Percentiles rank a stretch among this genome's conserved stretches.
phyloP scores from a whole-genome alignment of 2,888 invertebrate genomes.

The Saturnia pavonia region DNA sequence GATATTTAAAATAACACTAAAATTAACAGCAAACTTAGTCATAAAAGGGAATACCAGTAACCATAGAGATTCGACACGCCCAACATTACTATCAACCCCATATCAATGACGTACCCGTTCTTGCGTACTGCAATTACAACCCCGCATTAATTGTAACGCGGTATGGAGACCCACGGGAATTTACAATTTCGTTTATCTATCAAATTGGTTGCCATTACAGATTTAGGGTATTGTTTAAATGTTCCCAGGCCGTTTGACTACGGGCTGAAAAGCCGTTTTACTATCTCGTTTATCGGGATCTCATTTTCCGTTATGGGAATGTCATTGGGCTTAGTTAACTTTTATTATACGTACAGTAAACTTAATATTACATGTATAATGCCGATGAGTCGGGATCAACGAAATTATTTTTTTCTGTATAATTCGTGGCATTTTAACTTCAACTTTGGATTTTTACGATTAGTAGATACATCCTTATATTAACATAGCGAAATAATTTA shows the following conservation, averaged over 20 bases:
- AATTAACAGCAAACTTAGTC: background rate
- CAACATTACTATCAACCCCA: conserved; percentile 71
- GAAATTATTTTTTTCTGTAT: background rate
- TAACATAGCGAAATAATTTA: background rate
- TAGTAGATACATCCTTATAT: background rate
- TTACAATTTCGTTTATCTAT: conserved; percentile 64
- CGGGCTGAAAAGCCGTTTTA: conserved; percentile 54
- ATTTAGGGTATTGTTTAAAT: conserved; percentile 71
- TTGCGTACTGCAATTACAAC: conserved; percentile 52
- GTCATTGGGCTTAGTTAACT: conserved; percentile 23
- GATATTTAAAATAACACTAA: background rate
- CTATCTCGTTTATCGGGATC: conserved; percentile 48
- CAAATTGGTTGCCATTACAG: conserved; percentile 59
- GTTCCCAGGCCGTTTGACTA: conserved; percentile 60
- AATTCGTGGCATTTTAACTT: background rate
- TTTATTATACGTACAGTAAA: conserved; percentile 13
- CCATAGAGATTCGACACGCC: conserved; percentile 64
- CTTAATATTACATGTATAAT: background rate
- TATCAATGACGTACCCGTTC: conserved; percentile 51
- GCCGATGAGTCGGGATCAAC: background rate
- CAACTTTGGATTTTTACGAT: background rate
- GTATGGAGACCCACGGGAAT: conserved; percentile 36
- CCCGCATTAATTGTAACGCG: conserved; percentile 38
- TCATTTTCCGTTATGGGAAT: conserved; percentile 15
- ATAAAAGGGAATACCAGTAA: conserved; percentile 39